Base-by-base conservation (phyloP, 2,797 vertebrate genomes). In the Orientallactaga sibirica region DNA sequence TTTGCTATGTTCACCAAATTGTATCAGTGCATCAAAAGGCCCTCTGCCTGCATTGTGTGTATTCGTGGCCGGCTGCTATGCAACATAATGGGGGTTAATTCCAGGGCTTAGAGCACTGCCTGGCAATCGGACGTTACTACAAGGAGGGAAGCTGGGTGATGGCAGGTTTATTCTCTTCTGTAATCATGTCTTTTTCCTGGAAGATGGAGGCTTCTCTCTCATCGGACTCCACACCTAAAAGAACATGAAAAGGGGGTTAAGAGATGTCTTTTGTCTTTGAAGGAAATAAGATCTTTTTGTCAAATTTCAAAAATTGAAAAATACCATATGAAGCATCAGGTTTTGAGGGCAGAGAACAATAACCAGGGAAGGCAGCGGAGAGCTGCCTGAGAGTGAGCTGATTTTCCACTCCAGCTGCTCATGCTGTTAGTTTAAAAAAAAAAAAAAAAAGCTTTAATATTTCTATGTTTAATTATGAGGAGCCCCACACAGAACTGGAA, bases 31-130 rank as follows among this genome's bases (percentile, higher is more conserved):
- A 92, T 96, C 90, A 93, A 86, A 92, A 94, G 92, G 48, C 74
- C 78, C 92, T 88, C 78, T 27, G 37, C 88, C 90, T 64, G 82
- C 76, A 70, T 91, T 93, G 90, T 94, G 4, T 52, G 70, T 55
- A 25, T 81, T 87, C 5, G 8, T 37, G 66, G 66, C 89, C 74
- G 68, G 82, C 94, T 88, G 92, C 90, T 94, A 70, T 70, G 90
- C 90, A 71, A 70, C 91, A 71, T 93, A 90, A 88, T 94, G 85
- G 93, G 88, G 95, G 96, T 90, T 95, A 92, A 94, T 94, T 95
- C 91, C 79, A 33, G 76, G 94, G 91, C 91, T 86, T 2, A 22
- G 55, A 93, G 94, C 64, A 29, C 76, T 77, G 94, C 67, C 83
- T 91, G 68, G 86, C 66, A 78, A 78, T 82, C 48, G 64, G 95